Base-by-base conservation (phyloP, 2,113 vertebrate genomes). In the Accipiter cooperii region DNA sequence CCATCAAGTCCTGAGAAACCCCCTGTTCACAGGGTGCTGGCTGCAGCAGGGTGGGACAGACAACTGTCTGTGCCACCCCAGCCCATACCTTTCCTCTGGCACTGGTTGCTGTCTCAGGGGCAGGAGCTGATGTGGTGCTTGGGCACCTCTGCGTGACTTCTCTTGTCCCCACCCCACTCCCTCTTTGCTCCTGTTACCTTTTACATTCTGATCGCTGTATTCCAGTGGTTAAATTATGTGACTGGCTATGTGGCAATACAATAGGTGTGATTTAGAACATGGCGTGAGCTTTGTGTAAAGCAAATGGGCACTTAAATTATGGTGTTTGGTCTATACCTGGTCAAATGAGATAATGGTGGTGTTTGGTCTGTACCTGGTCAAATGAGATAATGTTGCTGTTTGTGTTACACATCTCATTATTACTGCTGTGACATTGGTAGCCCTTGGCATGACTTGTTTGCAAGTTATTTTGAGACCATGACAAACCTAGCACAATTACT, bases 131-230 rank as follows among this genome's bases (percentile, higher is more conserved):
- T 4, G 1, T 63, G 54, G 20, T 79, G 16, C 55, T 78, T 24
- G 28, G 55, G 28, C 36, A 29, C 33, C 19, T 42, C 28, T 66
- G 8, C 14, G 60, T 75, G 79, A 18, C 47, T 31, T 61, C 14
- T 20, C 18, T 55, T 68, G 47, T 54, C 33, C 29, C 31, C 58
- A 76, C 24, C 40, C 51, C 8, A 5, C 40, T 52, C 55, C 22
- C 22, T 28, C 51, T 63, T 46, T 15, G 46, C 26, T 90, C 17
- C 36, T 52, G 17, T 68, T 44, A 8, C 5, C 21, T 66, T 65
- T 63, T 70, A 4, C 13, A 1, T 24, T 38, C 60, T 51, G 19
- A 21, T 36, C 0, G 0, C 55, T 6, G 13, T 10, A 6, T 51
- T 46, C n/a, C 58, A 26, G 47, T 1, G 1, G 33, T 49, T 55